A percentile compares a stretch with the other conserved stretches of the same genome.
Evolutionary conservation across 2,113 vertebrate species (phyloP).

Genomic region (Erythrocercus mccallii): DNA sequence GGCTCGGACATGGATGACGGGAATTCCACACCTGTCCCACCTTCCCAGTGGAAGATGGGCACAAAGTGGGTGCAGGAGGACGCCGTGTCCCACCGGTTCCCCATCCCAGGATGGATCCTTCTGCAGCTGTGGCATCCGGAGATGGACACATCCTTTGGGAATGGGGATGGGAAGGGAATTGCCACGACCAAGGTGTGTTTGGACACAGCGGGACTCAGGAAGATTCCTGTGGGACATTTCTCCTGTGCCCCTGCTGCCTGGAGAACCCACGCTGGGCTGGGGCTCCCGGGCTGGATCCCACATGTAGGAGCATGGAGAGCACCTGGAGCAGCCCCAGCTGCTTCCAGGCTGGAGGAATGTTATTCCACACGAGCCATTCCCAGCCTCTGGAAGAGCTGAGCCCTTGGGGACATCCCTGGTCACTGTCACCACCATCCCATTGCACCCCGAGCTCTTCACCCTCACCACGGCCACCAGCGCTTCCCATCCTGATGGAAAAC

Average conservation of each 20-base stretch:
- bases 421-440: not conserved
- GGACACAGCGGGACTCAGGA: fast-evolving
- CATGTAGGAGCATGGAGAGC: not conserved
- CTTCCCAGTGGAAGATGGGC: fast-evolving
- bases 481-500: not conserved
- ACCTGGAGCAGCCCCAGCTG: fast-evolving
- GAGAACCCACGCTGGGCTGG: fast-evolving
- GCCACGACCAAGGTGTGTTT: fast-evolving
- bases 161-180: not conserved
- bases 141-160: not conserved
- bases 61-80: fast-evolving
- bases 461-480: fast-evolving
- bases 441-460: not conserved
- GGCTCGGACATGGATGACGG: fast-evolving
- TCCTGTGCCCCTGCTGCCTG: not conserved
- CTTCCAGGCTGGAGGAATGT: not conserved
- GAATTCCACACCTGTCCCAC: fast-evolving
- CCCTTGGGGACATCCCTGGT: not conserved
- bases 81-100: fast-evolving
- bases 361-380: not conserved
- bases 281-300: fast-evolving
- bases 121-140: not conserved
- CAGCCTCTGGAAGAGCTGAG: not conserved
- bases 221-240: fast-evolving
- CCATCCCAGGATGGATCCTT: fast-evolving